Percentiles rank a stretch among this genome's conserved stretches.
Evolutionary conservation across 2,888 invertebrate species (phyloP).

Genomic region (Papilio protenor): DNA sequence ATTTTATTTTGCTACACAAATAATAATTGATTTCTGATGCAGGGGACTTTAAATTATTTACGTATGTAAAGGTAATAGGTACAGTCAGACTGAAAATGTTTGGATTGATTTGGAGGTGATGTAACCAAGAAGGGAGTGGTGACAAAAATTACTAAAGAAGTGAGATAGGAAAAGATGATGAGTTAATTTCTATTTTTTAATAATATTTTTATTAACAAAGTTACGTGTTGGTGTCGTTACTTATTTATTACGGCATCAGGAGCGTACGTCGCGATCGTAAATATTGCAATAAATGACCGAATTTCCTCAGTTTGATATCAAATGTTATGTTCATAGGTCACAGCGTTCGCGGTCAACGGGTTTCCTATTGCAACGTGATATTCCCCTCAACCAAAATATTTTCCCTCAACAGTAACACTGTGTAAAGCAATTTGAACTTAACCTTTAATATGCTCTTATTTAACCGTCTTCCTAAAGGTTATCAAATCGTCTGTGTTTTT

Average conservation of each 20-base stretch:
- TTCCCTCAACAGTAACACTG: background rate
- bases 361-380: conserved; percentile 53
- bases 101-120: background rate
- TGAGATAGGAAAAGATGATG: background rate
- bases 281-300: conserved; percentile 55
- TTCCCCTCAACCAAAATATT: conserved; percentile 27
- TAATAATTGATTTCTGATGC: background rate
- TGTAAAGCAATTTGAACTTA: background rate
- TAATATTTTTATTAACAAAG: conserved; percentile 26
- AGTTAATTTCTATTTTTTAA: conserved; percentile 1
- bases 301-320: conserved; percentile 60
- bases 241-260: background rate
- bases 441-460: background rate
- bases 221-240: conserved; percentile 25
- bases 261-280: conserved; percentile 28
- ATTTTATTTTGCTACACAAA: background rate
- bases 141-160: background rate
- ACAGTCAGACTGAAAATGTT: background rate
- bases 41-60: background rate
- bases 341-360: conserved; percentile 53
- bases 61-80: background rate
- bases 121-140: background rate
- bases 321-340: conserved; percentile 59
- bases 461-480: background rate
- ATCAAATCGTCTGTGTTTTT: background rate